Base-by-base conservation (phyloP, 2,797 vertebrate genomes). In the Coilia nasus region DNA sequence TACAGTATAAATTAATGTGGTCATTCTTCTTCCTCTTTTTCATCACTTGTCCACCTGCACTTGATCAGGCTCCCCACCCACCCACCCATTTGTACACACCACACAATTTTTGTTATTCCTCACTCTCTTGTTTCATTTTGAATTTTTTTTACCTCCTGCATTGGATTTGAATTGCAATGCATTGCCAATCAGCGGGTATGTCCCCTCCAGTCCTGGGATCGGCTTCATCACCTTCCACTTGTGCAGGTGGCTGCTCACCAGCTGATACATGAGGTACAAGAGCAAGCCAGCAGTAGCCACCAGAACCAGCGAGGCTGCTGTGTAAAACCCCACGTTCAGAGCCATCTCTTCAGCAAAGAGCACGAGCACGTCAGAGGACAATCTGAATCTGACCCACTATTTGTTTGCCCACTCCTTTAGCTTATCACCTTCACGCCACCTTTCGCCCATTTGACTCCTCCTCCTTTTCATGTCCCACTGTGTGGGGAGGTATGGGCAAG, bases 141-240 rank as follows among this genome's bases (percentile, higher is more conserved):
- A 4, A 2, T n/a, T 46, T 41, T 47, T 50, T 47, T 94, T 89
- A 95, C 95, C 95, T 91, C 93, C 92, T 2, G 93, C 83, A 6
- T 92, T 88, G 59, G 84, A 59, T 91, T 95, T 95, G 25, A 95
- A 93, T 82, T 90, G 83, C 62, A 95, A 89, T 0, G 95, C 92
- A 12, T 95, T 92, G 54, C 95, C 96, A 62, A 96, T 41, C 25
- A 96, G 82, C 17, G 88, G 94, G 23, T 92, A 94, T 0, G 93
- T 91, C 6, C 86, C 81, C 2, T 85, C 90, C 31, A 94, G 6
- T 56, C 89, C 89, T 0, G 94, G 95, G 17, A 95, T 92, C 0
- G 93, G 90, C 85, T 92, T 95, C 93, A 96, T 89, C 25, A 84
- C 12, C 3, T 90, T 91, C 94, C 94, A 96, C 57, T 91, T 92